Percentiles rank a stretch among this genome's conserved stretches.
These are phyloP conservation scores for Agrilus mali DNA, from an alignment of 2,888 invertebrate genomes.

Conservation along the genomic window DNA sequence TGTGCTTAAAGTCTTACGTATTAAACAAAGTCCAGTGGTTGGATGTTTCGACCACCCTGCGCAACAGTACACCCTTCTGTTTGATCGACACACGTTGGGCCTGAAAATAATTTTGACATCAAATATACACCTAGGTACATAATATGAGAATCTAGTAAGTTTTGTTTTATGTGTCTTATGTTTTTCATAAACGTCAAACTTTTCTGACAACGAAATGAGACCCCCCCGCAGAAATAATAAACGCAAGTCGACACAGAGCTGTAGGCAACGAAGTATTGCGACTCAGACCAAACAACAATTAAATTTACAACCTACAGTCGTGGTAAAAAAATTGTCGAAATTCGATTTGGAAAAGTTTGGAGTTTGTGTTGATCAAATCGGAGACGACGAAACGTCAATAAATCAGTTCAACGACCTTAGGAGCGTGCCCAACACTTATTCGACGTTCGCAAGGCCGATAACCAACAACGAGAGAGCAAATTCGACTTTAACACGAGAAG, in stretches of 20 bases:
- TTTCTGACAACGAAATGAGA: background rate
- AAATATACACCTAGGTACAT: no score
- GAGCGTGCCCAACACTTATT: constrained; percentile 4
- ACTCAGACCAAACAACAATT: background rate
- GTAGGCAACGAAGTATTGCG: background rate
- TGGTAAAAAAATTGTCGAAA: no score
- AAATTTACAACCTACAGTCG: background rate
- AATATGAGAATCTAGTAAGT: no score
- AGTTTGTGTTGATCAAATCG: no score
- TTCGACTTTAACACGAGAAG: constrained; percentile 8
- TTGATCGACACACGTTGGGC: constrained; percentile 68
- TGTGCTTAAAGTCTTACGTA: constrained; percentile 58
- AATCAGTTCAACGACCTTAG: background rate
- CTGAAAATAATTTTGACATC: constrained; percentile 38
- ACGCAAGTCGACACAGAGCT: background rate
- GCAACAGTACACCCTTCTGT: constrained; percentile 67
- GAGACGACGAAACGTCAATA: background rate
- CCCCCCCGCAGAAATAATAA: background rate
- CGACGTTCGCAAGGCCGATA: constrained; percentile 10
- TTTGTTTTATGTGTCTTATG: no score
- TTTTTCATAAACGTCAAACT: no score
- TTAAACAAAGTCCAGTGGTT: constrained; percentile 61
- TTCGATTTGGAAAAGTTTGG: no score
- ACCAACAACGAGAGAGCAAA: constrained; percentile 11
- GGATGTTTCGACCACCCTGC: constrained; percentile 71